Conservation (phyloP, 2,888 invertebrate species). For the Coecobrya sp. region DNA sequence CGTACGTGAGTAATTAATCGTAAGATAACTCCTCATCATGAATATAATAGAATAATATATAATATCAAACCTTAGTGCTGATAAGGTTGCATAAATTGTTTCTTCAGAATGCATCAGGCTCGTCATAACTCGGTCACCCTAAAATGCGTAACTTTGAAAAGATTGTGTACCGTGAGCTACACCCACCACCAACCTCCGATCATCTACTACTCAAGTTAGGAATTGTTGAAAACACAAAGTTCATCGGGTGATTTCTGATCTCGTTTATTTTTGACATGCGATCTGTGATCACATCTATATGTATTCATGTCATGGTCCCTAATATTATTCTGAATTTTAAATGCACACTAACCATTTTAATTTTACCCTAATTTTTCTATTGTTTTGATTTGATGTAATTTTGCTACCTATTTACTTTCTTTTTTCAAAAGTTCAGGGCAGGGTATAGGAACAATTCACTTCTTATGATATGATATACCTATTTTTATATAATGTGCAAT, state of each 20-base stretch:
- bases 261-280: background rate
- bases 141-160: constrained; percentile 30
- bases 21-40: too few relatives aligned
- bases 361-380: constrained; percentile 28
- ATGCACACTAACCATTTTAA: background rate
- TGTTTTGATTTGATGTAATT: background rate
- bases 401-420: background rate
- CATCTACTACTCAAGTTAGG: background rate
- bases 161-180: background rate
- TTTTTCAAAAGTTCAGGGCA: too few relatives aligned
- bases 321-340: constrained; percentile 47
- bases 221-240: constrained; percentile 41
- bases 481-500: too few relatives aligned
- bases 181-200: background rate
- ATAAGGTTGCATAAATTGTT: too few relatives aligned
- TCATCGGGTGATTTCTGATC: constrained; percentile 22
- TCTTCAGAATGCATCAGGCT: background rate
- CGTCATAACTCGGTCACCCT: background rate
- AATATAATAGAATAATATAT: too few relatives aligned
- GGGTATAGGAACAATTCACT: too few relatives aligned
- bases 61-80: too few relatives aligned
- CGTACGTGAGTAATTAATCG: background rate
- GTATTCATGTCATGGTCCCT: constrained; percentile 73
- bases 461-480: too few relatives aligned
- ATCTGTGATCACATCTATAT: constrained; percentile 23